A percentile compares a stretch with the other conserved stretches of the same genome.
Evolutionary conservation across 2,113 vertebrate genomes (phyloP).

Genomic region (Aegithalos caudatus): DNA sequence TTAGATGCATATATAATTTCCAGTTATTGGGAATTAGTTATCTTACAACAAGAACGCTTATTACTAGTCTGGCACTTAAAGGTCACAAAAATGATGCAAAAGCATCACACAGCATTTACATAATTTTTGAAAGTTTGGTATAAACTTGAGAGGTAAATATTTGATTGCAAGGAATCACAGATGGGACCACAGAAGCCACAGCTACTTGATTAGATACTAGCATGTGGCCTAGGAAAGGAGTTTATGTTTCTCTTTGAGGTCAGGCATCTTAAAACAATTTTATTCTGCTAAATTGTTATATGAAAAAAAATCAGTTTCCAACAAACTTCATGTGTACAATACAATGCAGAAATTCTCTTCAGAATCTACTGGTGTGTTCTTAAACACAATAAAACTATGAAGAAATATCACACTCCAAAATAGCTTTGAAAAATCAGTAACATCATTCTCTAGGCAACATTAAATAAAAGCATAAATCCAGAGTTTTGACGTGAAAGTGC

Average conservation of each 20-base stretch:
- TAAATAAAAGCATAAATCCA: not conserved
- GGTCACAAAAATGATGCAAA: not conserved
- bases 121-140: not conserved
- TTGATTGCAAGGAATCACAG: not conserved
- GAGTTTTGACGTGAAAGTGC: accelerated
- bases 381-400: not conserved
- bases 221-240: not conserved
- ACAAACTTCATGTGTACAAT: not conserved
- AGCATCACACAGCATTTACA: not conserved
- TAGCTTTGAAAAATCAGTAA: not conserved
- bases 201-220: not conserved
- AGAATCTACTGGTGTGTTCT: not conserved
- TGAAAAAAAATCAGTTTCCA: not conserved
- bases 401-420: not conserved
- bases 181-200: not conserved
- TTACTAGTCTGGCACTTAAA: not conserved
- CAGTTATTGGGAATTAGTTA: not conserved
- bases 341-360: not conserved
- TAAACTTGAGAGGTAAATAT: not conserved
- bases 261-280: not conserved
- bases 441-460: not conserved
- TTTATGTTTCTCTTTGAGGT: not conserved
- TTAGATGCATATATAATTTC: not conserved
- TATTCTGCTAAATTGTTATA: not conserved
- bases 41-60: not conserved